Base-by-base conservation (phyloP, 2,888 invertebrate genomes). In the Scaptomyza caliginosa region DNA sequence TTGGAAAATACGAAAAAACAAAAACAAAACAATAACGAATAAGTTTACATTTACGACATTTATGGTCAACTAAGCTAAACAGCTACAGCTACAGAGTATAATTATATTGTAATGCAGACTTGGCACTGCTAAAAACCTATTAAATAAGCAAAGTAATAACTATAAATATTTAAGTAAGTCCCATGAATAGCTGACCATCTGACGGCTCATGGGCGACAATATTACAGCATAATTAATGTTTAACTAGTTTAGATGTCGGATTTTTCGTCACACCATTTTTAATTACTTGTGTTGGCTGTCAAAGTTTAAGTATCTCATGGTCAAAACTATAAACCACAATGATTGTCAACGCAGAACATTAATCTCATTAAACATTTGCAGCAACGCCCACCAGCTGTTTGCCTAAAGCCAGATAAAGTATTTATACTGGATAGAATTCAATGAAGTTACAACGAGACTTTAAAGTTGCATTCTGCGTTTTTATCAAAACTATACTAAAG, bases 261-360 rank as follows among this genome's bases (percentile, higher is more conserved):
- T 56, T 56, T 72, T 48, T 64, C 13, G 17, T 8, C 17, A 28
- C n/a, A 19, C 17, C 4, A 19, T 45, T 28, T 45, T 17, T 8
- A 45, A 28, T 45, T 8, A 28, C 49, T 63, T 67, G 60, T 60
- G n/a, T 34, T 57, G 52, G 24, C 23, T 34, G 49, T 26, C 32
- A 11, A 16, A 7, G 42, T 11, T 51, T 28, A 45, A 39, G 40
- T 56, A 51, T 63, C 75, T 78, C 75, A 67, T 62, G 63, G 69
- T 28, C 76, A 73, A 51, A 62, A 19, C 54, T 54, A 50, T n/a
- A 50, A 54, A 67, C 42, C 16, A 32, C 21, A 17, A 34, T 11
- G 39, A 30, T 28, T 19, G 67, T 58, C 74, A 68, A 62, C 75
- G 65, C 55, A 67, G 64, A 79, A 73, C 79, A 82, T 73, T 82